Conservation (phyloP, 2,797 vertebrate species). For the Lithobates pipiens region DNA sequence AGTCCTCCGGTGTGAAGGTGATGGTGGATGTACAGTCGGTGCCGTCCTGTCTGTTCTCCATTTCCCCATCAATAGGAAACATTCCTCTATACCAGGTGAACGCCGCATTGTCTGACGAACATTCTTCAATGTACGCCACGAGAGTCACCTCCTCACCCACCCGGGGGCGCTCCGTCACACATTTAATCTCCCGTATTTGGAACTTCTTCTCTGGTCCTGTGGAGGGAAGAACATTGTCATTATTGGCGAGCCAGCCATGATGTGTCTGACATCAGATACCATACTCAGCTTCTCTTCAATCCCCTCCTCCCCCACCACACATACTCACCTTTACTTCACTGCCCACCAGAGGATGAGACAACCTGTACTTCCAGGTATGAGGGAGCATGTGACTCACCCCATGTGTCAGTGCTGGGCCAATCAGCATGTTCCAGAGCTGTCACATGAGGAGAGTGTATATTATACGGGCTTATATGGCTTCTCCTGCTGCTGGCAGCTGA, state of each 20-base stretch:
- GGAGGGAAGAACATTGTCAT: background rate
- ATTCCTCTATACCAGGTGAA: constrained; percentile 31
- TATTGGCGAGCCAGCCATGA: background rate
- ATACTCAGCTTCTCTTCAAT: no score
- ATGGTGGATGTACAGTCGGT: constrained; percentile 46
- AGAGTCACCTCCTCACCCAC: background rate
- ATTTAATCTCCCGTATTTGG: background rate
- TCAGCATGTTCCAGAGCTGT: no score
- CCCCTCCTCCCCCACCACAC: no score
- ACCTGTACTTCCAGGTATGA: no score
- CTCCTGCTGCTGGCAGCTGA: no score
- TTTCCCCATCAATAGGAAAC: background rate
- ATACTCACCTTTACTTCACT: no score
- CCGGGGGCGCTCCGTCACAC: constrained; percentile 1
- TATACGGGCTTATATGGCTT: no score
- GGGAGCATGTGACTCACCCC: no score
- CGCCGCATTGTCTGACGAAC: accelerated
- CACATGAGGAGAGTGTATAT: no score
- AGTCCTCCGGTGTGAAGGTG: constrained; percentile 39
- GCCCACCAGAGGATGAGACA: no score
- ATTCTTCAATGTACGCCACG: background rate
- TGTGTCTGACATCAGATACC: background rate
- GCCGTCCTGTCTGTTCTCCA: constrained; percentile 27
- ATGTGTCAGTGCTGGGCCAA: no score
- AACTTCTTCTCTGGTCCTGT: background rate